Base-by-base conservation (phyloP, 1,140 invertebrate genomes). In the Zaprionus ghesquierei region DNA sequence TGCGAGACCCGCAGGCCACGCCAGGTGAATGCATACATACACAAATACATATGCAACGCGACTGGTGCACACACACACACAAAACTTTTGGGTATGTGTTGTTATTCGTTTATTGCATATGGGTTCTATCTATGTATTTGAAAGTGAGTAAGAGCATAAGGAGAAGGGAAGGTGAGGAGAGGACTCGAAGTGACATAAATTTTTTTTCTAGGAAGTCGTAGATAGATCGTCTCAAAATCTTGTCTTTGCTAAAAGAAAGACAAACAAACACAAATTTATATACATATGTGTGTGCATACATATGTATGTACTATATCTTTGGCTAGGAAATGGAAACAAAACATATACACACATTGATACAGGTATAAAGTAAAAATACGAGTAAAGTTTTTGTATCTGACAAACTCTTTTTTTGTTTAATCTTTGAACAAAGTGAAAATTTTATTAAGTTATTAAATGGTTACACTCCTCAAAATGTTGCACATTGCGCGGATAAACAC, bases 161-260 rank as follows among this genome's bases (percentile, higher is more conserved):
- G 23, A 69, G 35, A 27, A 41, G n/a, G 23, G 62, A 27, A 27
- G 65, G 23, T 23, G 41, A 20, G 10, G 38, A 27, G 4, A 29
- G 6, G 56, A 25, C 27, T 5, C n/a, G 15, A 13, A 50, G 23
- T 41, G 54, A 38, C 33, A 62, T 44, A 35, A 22, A 59, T 18
- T 6, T 33, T 25, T 51, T 23, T 71, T 66, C 62, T 71, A 58
- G 44, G 53, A 71, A 71, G n/a, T 35, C n/a, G 27, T 49, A 20
- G 38, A 27, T 55, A 25, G 51, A 70, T 70, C 50, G 25, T 9
- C 29, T 41, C 35, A 15, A 41, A n/a, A 15, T n/a, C 35, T 15
- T 41, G n/a, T 41, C n/a, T 38, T 15, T 15, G 35, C 35, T 41
- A 8, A 6, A 41, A 41, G 35, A n/a, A 41, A 8, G 35, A 41